Evolutionary conservation across 2,113 vertebrate species (phyloP).

Genomic region (Malurus cyaneus): DNA sequence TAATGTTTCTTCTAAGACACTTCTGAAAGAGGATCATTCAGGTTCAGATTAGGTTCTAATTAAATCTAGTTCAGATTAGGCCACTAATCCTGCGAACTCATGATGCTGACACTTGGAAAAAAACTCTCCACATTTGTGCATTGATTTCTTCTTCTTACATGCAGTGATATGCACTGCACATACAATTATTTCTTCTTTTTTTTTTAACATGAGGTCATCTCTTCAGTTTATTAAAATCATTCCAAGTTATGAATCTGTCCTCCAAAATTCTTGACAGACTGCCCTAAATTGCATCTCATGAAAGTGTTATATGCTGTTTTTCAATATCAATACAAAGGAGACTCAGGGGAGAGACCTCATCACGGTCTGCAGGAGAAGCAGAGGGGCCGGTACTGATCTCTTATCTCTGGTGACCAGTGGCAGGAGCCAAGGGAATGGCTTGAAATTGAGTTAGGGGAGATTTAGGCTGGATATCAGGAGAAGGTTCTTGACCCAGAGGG

Average conservation of each 20-base stretch:
- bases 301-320: not conserved
- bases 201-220: not conserved
- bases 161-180: not conserved
- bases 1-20: not conserved
- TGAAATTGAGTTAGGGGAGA: not conserved
- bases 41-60: not conserved
- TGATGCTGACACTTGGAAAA: not conserved
- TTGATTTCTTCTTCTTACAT: not conserved
- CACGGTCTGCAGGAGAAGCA: not conserved
- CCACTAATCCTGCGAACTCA: not conserved
- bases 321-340: not conserved
- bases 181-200: not conserved
- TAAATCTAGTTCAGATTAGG: not conserved
- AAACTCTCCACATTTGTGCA: not conserved
- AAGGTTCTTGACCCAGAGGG: not conserved
- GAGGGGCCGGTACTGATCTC: not conserved
- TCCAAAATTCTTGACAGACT: not conserved
- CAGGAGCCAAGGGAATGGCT: accelerated
- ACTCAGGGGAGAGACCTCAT: not conserved
- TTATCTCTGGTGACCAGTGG: not conserved
- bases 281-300: not conserved
- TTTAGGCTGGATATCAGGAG: not conserved
- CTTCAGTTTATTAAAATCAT: not conserved
- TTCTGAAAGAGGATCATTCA: not conserved
- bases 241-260: not conserved